Evolutionary conservation across 1,140 invertebrate species (phyloP), one percentile per base, ranked within the genome.

Genomic region (Batillaria attramentaria): DNA sequence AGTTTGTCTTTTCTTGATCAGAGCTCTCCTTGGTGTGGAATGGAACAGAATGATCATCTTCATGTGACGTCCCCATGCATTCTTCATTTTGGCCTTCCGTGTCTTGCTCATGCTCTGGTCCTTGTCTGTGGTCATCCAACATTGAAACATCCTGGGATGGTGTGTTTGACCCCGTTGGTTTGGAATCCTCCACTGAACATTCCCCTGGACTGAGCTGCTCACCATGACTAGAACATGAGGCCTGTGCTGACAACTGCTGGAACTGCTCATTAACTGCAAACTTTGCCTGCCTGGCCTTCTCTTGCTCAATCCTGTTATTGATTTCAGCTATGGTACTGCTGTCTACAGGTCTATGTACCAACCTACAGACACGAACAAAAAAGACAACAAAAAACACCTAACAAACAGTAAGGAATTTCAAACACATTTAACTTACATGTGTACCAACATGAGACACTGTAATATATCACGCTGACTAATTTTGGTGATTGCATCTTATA

Each of bases 331-430:
- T 62, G 3, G 77, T 78, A n/a, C 54, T 35, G 41, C 87, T 85
- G 77, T 88, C 87, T 13, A 89, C 85, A 43, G 84, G 77, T 79
- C 88, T 79, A 68, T 88, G 87, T n/a, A 88, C 42, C n/a, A 87
- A 84, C 68, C 89, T 90, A 37, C 65, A 74, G 37, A 72, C 77
- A 69, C n/a, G 5, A 62, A 3, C 35, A 60, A 42, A 33, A 24
- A 73, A n/a, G n/a, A 72, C 70, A 72, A 54, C 8, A 41, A 31
- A 72, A 46, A 72, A n/a, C 16, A 42, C 3, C 13, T n/a, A 72
- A 28, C 42, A 50, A 50, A 10, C 43, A 72, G 18, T n/a, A n/a
- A n/a, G n/a, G n/a, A n/a, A n/a, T n/a, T n/a, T n/a, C n/a, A n/a
- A n/a, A n/a, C n/a, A n/a, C n/a, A n/a, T n/a, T n/a, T n/a, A n/a